Percentiles rank a stretch among this genome's conserved stretches.
These are phyloP conservation scores for Megaceryle maxima DNA, from an alignment of 2,113 vertebrate genomes.

Conservation along the genomic window DNA sequence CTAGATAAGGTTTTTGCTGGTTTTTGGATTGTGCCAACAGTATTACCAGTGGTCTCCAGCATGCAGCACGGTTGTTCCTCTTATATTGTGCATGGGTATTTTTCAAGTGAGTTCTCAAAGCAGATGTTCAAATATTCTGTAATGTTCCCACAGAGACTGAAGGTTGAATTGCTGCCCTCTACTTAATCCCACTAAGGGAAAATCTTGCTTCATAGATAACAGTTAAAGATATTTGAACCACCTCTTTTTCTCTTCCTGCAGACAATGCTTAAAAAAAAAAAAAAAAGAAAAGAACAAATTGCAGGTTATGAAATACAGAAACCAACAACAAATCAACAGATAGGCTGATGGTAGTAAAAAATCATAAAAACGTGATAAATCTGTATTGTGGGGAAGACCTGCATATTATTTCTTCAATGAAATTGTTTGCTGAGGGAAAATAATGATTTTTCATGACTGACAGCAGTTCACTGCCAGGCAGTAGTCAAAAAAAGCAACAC, in stretches of 20 bases:
- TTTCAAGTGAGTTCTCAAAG: constrained; percentile 24
- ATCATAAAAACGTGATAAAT: background rate
- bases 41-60: background rate
- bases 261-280: background rate
- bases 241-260: background rate
- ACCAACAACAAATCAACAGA: background rate
- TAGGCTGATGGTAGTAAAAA: background rate
- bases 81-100: background rate
- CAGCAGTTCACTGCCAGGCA: background rate
- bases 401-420: background rate
- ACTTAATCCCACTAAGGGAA: constrained; percentile 9
- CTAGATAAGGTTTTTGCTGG: background rate
- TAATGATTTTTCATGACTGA: background rate
- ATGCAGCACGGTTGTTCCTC: background rate
- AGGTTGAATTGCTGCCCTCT: constrained; percentile 12
- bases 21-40: background rate
- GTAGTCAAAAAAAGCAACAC: background rate
- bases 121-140: constrained; percentile 19
- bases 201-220: background rate
- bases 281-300: no score
- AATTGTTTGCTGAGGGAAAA: background rate
- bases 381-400: background rate
- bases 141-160: background rate
- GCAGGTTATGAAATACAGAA: background rate
- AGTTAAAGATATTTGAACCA: background rate